These are phyloP conservation scores for Sylvilagus floridanus DNA, from an alignment of 2,797 vertebrate species.

Conservation along the genomic window DNA sequence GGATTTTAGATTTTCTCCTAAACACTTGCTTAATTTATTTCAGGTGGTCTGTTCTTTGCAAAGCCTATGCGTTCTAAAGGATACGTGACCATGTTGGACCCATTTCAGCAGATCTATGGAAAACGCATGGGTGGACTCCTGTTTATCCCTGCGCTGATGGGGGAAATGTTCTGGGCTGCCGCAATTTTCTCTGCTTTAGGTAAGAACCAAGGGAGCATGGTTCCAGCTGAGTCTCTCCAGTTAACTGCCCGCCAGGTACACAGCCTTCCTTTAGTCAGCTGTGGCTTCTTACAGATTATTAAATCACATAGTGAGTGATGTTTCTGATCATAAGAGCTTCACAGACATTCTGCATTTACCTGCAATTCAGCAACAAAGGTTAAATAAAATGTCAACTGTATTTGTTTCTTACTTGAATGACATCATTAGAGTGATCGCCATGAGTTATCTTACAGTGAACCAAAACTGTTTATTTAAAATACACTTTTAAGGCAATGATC, in stretches of 20 bases:
- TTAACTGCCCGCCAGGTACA: neutral
- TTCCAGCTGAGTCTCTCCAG: neutral
- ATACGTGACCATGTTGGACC: conserved; percentile 98
- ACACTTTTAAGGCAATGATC: neutral
- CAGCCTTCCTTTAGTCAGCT: neutral
- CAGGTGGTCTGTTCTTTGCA: conserved; percentile 98
- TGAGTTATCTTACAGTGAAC: neutral
- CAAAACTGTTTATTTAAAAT: neutral
- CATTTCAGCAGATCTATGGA: conserved; percentile 97
- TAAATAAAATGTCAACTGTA: neutral
- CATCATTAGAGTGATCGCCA: neutral
- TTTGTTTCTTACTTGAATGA: neutral
- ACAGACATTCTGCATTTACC: neutral
- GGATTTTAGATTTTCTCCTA: neutral
- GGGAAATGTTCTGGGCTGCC: conserved; percentile 99
- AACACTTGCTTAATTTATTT: conserved; percentile 56
- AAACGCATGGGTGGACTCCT: conserved; percentile 98
- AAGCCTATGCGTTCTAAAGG: conserved; percentile 98
- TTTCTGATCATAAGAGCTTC: neutral
- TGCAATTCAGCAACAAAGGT: neutral
- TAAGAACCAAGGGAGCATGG: conserved; percentile 82
- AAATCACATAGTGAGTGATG: neutral
- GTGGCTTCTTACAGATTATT: neutral
- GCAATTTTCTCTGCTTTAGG: conserved; percentile 98
- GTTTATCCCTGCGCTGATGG: conserved; percentile 98